Evolutionary conservation across 2,113 vertebrate genomes (phyloP).

Genomic region (Maccullochella peelii): DNA sequence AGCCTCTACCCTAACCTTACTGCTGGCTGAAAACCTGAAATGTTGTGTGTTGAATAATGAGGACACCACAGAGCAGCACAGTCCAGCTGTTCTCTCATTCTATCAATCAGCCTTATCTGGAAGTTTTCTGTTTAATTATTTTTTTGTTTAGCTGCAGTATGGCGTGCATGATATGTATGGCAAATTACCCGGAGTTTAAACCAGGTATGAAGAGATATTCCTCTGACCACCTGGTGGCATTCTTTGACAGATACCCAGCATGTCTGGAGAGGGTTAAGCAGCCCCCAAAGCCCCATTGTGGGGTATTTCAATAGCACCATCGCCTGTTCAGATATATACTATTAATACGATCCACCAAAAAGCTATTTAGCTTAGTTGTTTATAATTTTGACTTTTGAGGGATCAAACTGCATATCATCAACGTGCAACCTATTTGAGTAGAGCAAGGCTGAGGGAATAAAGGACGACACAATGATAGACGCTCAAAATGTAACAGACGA

Average conservation of each 20-base stretch:
- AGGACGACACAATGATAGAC: background rate
- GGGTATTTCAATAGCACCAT: background rate
- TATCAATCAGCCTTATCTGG: background rate
- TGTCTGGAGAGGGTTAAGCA: background rate
- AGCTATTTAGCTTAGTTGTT: background rate
- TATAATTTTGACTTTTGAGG: background rate
- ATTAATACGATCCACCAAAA: background rate
- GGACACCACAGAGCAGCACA: background rate
- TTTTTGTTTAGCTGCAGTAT: background rate
- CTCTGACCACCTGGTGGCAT: background rate
- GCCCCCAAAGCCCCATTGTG: background rate
- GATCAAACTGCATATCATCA: background rate
- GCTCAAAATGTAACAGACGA: background rate
- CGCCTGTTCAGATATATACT: too few species aligned
- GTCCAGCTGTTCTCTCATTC: background rate
- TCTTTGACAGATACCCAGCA: background rate
- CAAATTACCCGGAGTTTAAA: background rate
- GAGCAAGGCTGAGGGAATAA: background rate
- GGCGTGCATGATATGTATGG: background rate
- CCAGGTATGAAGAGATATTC: background rate
- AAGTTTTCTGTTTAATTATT: background rate
- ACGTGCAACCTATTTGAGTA: background rate
- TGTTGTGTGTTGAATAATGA: background rate
- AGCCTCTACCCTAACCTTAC: background rate
- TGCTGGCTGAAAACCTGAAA: background rate